Evolutionary conservation across 2,888 invertebrate genomes (phyloP), one percentile per base, ranked within the genome.

Genomic region (Argyra leucocephala): DNA sequence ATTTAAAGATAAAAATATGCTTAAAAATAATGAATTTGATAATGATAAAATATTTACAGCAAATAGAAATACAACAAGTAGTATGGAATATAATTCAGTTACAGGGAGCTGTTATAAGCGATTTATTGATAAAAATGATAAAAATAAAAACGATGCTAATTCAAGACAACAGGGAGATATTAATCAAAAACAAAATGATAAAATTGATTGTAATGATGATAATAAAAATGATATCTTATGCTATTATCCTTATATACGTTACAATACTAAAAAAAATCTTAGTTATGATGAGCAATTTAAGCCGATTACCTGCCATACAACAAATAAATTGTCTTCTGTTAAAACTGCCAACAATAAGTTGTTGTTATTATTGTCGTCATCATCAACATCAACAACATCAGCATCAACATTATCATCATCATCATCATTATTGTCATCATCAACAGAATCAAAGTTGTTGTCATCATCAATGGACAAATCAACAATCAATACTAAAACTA

Each of bases 401-500:
- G 63, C 65, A 60, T 61, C 23, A 22, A 10, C 21, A n/a, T 64
- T 67, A 67, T 67, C 66, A 67, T 67, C 67, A 69, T 69, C 68
- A 65, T 66, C 65, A 60, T 62, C 65, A 61, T 66, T 66, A 65
- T 64, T 67, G 67, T 67, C 66, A 67, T 67, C 67, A 69, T 69
- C 68, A 65, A 65, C 65, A 60, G 62, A 67, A 64, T 67, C 67
- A 64, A 65, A 21, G 26, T 57, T 48, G n/a, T 48, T 61, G 18
- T 61, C 26, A 15, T 61, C 61, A 66, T 65, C 65, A 66, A 24
- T 63, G 57, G 10, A 37, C 12, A 22, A 37, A 22, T 26, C 31
- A 37, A 22, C 3, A 31, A 66, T 64, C 57, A 65, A 61, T 66
- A 58, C 71, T 72, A 66, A 62, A 69, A 66, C 69, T 67, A 68